These are phyloP conservation scores for Butorides virescens DNA, from an alignment of 2,113 vertebrate species.

Conservation along the genomic window DNA sequence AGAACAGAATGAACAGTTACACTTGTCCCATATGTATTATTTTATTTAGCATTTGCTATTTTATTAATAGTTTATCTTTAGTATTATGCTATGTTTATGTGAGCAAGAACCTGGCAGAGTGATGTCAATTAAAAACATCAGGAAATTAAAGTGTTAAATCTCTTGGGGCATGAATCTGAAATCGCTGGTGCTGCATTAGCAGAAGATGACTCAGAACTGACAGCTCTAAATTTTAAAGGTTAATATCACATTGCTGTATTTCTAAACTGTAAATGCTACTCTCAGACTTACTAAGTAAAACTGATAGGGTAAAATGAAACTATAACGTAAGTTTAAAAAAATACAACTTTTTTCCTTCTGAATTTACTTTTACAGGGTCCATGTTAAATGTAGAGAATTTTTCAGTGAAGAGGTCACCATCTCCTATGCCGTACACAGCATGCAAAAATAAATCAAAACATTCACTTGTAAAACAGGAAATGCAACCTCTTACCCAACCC, in stretches of 20 bases:
- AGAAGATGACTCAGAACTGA: neutral
- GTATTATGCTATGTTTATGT: neutral
- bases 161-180: neutral
- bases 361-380: constrained; percentile 40
- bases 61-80: neutral
- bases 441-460: neutral
- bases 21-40: neutral
- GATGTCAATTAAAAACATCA: neutral
- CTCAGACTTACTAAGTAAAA: neutral
- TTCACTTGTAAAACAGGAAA: neutral
- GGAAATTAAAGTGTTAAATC: neutral
- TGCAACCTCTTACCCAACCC: neutral
- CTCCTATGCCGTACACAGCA: neutral
- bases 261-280: neutral
- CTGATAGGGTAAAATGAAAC: neutral
- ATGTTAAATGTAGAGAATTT: neutral
- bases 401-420: neutral
- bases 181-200: neutral
- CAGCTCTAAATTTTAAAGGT: neutral
- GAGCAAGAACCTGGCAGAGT: neutral
- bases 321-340: neutral
- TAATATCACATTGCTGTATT: neutral
- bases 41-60: neutral
- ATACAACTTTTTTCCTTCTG: neutral
- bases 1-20: neutral